Evolutionary conservation across 1,140 invertebrate genomes (phyloP).

Genomic region (Atta cephalotes): DNA sequence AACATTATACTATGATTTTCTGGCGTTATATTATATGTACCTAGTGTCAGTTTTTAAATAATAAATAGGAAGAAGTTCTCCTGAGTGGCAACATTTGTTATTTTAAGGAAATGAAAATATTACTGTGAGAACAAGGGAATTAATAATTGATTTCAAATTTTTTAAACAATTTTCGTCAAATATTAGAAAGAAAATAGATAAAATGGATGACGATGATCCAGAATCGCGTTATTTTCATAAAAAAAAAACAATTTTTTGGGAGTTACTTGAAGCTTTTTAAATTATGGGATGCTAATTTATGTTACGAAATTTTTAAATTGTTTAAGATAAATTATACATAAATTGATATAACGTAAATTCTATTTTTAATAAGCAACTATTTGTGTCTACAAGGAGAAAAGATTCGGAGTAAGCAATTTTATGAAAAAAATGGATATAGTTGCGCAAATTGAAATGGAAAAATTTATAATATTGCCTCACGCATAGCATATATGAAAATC

Average conservation of each 20-base stretch:
- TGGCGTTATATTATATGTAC: neutral
- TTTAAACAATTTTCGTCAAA: neutral
- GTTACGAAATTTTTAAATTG: neutral
- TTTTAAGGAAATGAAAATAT: neutral
- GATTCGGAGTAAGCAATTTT: constrained; percentile 21
- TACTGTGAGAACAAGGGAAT: neutral
- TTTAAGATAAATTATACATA: neutral
- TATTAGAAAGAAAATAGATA: neutral
- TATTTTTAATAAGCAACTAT: neutral
- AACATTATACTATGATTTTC: constrained; percentile 19
- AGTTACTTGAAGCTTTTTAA: neutral
- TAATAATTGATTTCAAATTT: neutral
- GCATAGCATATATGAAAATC: neutral
- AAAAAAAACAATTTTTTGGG: too few relatives aligned
- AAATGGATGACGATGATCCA: neutral
- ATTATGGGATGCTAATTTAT: neutral
- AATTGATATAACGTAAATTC: neutral
- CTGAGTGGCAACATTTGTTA: neutral
- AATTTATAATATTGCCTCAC: neutral
- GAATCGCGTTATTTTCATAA: too few relatives aligned
- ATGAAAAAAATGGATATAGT: neutral
- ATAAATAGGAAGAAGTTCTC: neutral
- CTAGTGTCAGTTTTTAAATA: neutral
- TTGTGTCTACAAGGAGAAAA: neutral
- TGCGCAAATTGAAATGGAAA: neutral